These are phyloP conservation scores for Molanna angustata DNA, from an alignment of 2,888 invertebrate species.

Conservation along the genomic window DNA sequence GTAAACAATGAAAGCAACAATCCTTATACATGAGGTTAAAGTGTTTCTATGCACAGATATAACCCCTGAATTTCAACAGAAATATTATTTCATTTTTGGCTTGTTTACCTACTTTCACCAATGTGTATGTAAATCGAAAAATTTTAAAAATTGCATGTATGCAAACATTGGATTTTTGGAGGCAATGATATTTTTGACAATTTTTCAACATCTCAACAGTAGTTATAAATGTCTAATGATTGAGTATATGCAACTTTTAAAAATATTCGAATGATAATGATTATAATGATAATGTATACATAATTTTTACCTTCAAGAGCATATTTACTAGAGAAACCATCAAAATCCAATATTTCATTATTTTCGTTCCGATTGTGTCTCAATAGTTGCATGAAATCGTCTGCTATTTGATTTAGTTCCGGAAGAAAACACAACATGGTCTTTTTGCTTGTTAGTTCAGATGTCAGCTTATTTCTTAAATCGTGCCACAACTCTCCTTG, in stretches of 20 bases:
- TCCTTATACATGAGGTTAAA: too few relatives aligned
- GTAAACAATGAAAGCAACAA: too few relatives aligned
- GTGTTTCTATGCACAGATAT: too few relatives aligned
- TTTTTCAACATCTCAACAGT: neutral
- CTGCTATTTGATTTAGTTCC: conserved; percentile 69
- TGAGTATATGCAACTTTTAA: neutral
- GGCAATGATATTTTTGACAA: too few relatives aligned
- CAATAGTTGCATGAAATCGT: conserved; percentile 72
- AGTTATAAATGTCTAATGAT: neutral
- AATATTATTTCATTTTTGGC: too few relatives aligned
- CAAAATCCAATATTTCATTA: conserved; percentile 60
- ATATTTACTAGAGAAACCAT: conserved; percentile 72
- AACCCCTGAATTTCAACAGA: too few relatives aligned
- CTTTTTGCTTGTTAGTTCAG: conserved; percentile 71
- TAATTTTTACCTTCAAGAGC: conserved; percentile 70
- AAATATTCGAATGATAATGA: neutral
- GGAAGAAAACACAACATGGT: conserved; percentile 74
- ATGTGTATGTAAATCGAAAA: too few relatives aligned
- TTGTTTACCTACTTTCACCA: too few relatives aligned
- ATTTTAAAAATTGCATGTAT: too few relatives aligned
- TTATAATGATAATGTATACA: neutral
- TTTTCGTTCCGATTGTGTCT: conserved; percentile 52
- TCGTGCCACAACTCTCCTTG: conserved; percentile 78
- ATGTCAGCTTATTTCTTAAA: conserved; percentile 68
- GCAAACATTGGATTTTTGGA: too few relatives aligned